These are phyloP conservation scores for Zapus hudsonius DNA, from an alignment of 2,113 vertebrate species.

Conservation along the genomic window DNA sequence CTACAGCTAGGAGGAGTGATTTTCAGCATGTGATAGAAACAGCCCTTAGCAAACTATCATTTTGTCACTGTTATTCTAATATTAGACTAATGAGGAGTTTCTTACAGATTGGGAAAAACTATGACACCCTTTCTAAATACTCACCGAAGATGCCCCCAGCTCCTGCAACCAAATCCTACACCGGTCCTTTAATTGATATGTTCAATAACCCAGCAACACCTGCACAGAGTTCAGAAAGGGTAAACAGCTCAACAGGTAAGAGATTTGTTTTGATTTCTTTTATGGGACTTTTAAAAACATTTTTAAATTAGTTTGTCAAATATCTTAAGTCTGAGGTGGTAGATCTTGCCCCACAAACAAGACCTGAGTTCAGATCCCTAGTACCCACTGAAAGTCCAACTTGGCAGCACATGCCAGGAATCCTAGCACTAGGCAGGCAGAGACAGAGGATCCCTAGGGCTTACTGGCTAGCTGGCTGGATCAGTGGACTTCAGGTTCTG, in stretches of 20 bases:
- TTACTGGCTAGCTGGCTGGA: too few relatives aligned
- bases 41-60: background rate
- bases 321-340: too few relatives aligned
- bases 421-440: too few relatives aligned
- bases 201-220: constrained; percentile 88
- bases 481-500: too few relatives aligned
- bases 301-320: background rate
- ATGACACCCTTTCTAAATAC: constrained; percentile 78
- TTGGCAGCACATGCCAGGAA: too few relatives aligned
- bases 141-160: constrained; percentile 90
- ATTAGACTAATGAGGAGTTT: background rate
- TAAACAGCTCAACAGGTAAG: constrained; percentile 87
- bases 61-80: background rate
- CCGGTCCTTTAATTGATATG: constrained; percentile 94
- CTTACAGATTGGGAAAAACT: constrained; percentile 81
- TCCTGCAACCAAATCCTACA: constrained; percentile 88
- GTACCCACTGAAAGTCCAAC: too few relatives aligned
- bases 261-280: background rate
- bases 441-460: too few relatives aligned
- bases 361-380: too few relatives aligned
- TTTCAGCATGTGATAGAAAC: background rate
- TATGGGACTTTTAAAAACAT: background rate
- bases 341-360: too few relatives aligned
- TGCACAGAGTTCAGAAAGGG: constrained; percentile 82
- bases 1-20: background rate